Base-by-base conservation (phyloP, 1,140 invertebrate genomes). In the Antheraea pernyi region DNA sequence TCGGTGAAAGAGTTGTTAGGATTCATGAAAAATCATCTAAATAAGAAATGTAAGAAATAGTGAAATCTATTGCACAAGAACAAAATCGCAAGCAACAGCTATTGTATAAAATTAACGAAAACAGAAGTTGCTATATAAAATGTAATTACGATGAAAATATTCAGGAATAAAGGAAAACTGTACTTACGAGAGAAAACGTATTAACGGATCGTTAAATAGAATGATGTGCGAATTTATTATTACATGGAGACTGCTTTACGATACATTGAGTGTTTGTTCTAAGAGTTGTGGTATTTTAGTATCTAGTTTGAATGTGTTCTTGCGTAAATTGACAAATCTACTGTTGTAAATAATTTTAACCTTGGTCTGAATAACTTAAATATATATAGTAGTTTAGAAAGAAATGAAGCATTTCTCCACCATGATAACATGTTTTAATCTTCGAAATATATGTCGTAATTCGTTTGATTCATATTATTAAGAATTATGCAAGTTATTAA, bases 201-300 rank as follows among this genome's bases (percentile, higher is more conserved):
- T 65, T 65, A 65, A 65, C 58, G 70, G 61, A 48, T 71, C 58
- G 16, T 72, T 62, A 48, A 30, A 53, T 18, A 72, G 63, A 72
- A 62, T 68, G 18, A 53, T 67, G 39, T 22, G 18, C 36, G 46
- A 39, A 65, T 65, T 65, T 65, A 65, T 65, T 65, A 65, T 65
- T 48, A 19, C 39, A n/a, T 53, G 16, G 46, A 53, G 64, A 42
- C 64, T 42, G 64, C 42, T 65, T 65, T 65, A 65, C 39, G 64
- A 39, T 19, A 19, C 64, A 42, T 42, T 65, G 64, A 65, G 64
- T 65, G 64, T 65, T 42, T 65, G 64, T 65, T 65, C n/a, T 39
- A 39, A 37, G 63, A 42, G 63, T 48, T 16, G 37, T 18, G 64
- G 64, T 65, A 65, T 65, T 65, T 65, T 42, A 19, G 46, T 46